A percentile compares a stretch with the other conserved stretches of the same genome.
phyloP scores from a whole-genome alignment of 1,140 invertebrate genomes.

The Asbolus verrucosus region DNA sequence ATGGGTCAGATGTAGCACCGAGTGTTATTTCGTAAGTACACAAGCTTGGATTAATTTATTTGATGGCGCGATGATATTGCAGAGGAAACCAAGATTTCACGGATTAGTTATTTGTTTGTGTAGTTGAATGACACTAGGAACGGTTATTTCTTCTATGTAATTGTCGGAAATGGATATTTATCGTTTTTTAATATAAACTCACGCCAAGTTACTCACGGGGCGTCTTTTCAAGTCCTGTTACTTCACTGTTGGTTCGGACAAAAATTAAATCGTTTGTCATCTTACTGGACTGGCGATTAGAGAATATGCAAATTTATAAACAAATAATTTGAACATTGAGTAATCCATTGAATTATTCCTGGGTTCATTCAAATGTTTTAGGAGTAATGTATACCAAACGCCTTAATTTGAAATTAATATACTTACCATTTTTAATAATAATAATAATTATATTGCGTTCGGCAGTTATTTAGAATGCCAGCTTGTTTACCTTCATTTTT shows the following conservation, averaged over 20 bases:
- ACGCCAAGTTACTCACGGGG: constrained; percentile 1
- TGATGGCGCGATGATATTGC: constrained; percentile 14
- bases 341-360: neutral
- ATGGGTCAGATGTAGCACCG: constrained; percentile 27
- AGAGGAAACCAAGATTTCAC: constrained; percentile 3
- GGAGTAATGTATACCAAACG: constrained; percentile 1
- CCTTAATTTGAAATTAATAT: constrained; percentile 13
- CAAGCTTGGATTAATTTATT: constrained; percentile 30
- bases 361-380: constrained; percentile 1
- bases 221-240: neutral
- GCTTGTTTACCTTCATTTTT: constrained; percentile 38
- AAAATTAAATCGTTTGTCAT: neutral
- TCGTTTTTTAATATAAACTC: neutral
- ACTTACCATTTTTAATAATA: constrained; percentile 21
- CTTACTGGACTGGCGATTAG: neutral
- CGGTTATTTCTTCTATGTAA: constrained; percentile 5
- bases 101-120: constrained; percentile 18
- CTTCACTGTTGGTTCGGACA: neutral
- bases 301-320: constrained; percentile 1
- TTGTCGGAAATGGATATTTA: constrained; percentile 22
- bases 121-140: constrained; percentile 12
- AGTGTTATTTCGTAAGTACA: constrained; percentile 34
- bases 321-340: neutral
- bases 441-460: constrained; percentile 17
- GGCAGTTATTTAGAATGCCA: constrained; percentile 6